A percentile compares a stretch with the other conserved stretches of the same genome.
Evolutionary conservation across 1,140 invertebrate species (phyloP).

Genomic region (Philopotamus ludificatus): DNA sequence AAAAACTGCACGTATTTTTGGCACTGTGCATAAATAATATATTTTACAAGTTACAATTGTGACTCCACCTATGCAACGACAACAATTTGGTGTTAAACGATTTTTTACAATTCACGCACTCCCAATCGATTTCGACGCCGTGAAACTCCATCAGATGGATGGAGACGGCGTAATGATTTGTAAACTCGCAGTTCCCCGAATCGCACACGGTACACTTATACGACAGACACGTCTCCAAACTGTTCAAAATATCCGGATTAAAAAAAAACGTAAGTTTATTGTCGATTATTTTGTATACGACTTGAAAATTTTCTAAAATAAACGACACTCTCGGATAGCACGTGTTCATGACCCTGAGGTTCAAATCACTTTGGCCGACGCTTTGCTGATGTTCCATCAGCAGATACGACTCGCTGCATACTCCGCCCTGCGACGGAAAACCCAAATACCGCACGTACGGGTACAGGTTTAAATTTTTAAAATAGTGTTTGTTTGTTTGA

Average conservation of each 20-base stretch:
- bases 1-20: background rate
- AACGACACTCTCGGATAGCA: constrained; percentile 6
- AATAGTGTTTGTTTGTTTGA: background rate
- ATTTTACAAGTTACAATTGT: too few relatives aligned
- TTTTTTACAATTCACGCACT: background rate
- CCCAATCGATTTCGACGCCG: constrained; percentile 5
- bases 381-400: background rate
- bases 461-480: background rate
- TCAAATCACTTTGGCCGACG: background rate
- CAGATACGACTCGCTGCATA: background rate
- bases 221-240: background rate
- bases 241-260: background rate
- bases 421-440: background rate
- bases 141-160: background rate
- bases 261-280: background rate
- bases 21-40: background rate
- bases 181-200: background rate
- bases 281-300: background rate
- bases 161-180: background rate
- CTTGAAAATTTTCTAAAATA: background rate
- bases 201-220: constrained; percentile 10
- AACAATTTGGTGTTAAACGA: background rate
- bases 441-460: constrained; percentile 12
- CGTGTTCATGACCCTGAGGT: too few relatives aligned
- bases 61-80: constrained; percentile 2